Evolutionary conservation across 2,888 invertebrate species (phyloP), one percentile per base, ranked within the genome.

Genomic region (Cephus pulcher): DNA sequence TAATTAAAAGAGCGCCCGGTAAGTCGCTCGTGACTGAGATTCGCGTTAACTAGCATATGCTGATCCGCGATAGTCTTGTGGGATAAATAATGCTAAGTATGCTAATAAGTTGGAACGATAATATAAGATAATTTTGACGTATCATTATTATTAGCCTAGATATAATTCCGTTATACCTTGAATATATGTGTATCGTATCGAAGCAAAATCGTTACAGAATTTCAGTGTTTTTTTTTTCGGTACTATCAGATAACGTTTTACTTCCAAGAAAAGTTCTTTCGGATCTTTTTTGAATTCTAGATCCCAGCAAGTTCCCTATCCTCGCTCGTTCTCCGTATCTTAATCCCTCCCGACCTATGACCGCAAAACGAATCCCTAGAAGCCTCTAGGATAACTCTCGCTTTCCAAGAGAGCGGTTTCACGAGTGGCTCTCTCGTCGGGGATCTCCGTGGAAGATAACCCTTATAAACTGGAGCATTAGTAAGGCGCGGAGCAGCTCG

Each of bases 381-480:
- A 30, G 56, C 74, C 69, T 77, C 75, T 56, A 34, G 70, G 40
- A 40, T 32, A n/a, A 75, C 70, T 78, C 71, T 23, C 34, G 75
- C 75, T 78, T 70, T 78, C 78, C 34, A 23, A 30, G 74, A 37
- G 34, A 30, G 34, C 74, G 74, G n/a, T 30, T 34, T 33, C 37
- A 30, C 37, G 34, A 34, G 33, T 34, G 30, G 34, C 34, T n/a
- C 76, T 75, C 77, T 77, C 74, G 74, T 81, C 32, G 69, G 30
- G 32, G 70, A 80, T 80, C 76, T 82, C 74, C 81, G 78, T 70
- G 74, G 78, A 80, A 75, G 81, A 89, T 90, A 90, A 88, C 88
- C 88, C 88, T 89, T 88, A 90, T 90, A 90, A 90, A 90, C 90
- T 89, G 88, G 89, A 90, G 90, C 89, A 91, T 91, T 91, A 90